Conservation (phyloP, 2,113 vertebrate genomes). For the Ciconia boyciana region DNA sequence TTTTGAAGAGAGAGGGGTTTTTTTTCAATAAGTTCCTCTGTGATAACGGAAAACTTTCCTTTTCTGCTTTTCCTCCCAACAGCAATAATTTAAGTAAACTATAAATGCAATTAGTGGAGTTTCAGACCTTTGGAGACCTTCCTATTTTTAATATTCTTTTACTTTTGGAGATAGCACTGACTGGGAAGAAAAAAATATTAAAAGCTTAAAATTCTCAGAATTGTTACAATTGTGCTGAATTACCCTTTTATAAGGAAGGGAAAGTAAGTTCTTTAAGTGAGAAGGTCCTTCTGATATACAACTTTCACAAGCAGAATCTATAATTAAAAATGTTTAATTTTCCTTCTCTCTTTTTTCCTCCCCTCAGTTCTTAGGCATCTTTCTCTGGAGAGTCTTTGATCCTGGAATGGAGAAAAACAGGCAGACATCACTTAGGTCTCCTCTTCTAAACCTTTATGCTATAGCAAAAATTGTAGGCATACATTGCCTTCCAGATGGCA, state of each 20-base stretch:
- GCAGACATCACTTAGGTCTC: not conserved
- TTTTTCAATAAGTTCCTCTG: not conserved
- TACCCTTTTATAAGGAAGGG: not conserved
- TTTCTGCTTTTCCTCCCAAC: not conserved
- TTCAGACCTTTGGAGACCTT: not conserved
- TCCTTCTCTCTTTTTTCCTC: not conserved
- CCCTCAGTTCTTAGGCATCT: not conserved
- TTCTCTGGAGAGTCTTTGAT: not conserved
- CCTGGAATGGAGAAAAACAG: not conserved
- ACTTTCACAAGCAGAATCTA: not conserved
- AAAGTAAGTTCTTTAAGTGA: not conserved
- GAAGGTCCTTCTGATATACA: not conserved
- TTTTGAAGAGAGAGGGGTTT: not conserved
- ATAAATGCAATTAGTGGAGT: not conserved
- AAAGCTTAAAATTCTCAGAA: not conserved
- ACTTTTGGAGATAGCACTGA: not conserved
- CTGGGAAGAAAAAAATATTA: not conserved
- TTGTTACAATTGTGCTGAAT: not conserved
- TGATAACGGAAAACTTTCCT: not conserved
- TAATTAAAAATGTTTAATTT: not conserved
- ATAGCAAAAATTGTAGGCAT: not conserved
- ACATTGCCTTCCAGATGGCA: not conserved
- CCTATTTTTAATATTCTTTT: not conserved
- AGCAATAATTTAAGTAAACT: not conserved
- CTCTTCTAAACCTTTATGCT: not conserved